Conservation (phyloP, 2,888 invertebrate species). For the Anarsia innoxiella region DNA sequence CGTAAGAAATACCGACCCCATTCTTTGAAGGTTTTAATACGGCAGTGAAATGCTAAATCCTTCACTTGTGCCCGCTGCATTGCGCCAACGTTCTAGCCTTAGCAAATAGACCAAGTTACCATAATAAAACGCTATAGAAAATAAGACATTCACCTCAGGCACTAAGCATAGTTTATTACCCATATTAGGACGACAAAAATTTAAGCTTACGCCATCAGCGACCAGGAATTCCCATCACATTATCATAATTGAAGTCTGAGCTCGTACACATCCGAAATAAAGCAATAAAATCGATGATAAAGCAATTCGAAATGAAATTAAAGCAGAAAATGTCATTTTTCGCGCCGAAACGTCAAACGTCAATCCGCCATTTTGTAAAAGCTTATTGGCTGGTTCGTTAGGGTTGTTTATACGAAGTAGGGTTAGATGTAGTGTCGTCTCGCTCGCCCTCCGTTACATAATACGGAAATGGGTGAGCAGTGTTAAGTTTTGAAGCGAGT, state of each 20-base stretch:
- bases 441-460: slow-evolving; percentile 56
- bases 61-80: slow-evolving; percentile 33
- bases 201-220: not conserved
- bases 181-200: too few species aligned
- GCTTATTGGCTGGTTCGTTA: slow-evolving; percentile 45
- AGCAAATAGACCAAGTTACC: slow-evolving; percentile 8
- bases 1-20: too few species aligned
- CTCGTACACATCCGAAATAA: slow-evolving; percentile 28
- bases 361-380: slow-evolving; percentile 52
- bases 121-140: slow-evolving; percentile 10
- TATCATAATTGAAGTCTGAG: slow-evolving; percentile 8
- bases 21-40: slow-evolving; percentile 1
- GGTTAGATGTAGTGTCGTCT: slow-evolving; percentile 39
- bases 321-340: slow-evolving; percentile 61
- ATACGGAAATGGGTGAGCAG: slow-evolving; percentile 70
- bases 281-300: slow-evolving; percentile 54
- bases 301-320: slow-evolving; percentile 43
- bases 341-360: slow-evolving; percentile 69
- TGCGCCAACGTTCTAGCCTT: slow-evolving; percentile 31
- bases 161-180: too few species aligned
- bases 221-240: not conserved
- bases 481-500: slow-evolving; percentile 50
- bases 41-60: slow-evolving; percentile 5
- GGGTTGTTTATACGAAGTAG: slow-evolving; percentile 46
- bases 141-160: slow-evolving; percentile 15